phyloP scores from a whole-genome alignment of 2,113 vertebrate species.

The Dipodomys ordii region DNA sequence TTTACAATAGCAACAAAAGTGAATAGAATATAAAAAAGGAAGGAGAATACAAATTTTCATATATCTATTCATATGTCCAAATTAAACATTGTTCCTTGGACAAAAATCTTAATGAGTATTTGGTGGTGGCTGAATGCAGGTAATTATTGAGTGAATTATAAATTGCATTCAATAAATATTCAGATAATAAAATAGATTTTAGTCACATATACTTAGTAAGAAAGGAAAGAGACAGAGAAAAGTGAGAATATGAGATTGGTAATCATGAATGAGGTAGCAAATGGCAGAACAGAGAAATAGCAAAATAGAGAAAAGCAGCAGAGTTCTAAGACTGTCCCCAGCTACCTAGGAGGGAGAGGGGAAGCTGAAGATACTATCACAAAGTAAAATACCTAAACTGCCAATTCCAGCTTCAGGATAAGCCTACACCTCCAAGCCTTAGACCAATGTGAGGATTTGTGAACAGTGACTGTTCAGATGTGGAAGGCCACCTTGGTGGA shows the following conservation, averaged over 20 bases:
- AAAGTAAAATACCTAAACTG: too few relatives aligned
- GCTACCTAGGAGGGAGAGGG: too few relatives aligned
- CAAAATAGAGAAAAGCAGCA: not conserved
- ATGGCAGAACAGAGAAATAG: not conserved
- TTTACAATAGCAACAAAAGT: too few relatives aligned
- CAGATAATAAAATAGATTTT: not conserved
- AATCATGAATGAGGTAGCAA: too few relatives aligned
- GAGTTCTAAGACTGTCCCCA: too few relatives aligned
- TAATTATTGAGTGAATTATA: not conserved
- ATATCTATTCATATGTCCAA: not conserved
- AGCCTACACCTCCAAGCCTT: too few relatives aligned
- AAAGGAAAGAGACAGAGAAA: slow-evolving; percentile 2
- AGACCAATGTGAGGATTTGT: too few relatives aligned
- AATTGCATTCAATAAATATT: not conserved
- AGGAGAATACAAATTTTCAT: not conserved
- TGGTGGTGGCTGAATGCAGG: not conserved
- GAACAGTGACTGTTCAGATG: too few relatives aligned
- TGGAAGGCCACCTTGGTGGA: too few relatives aligned
- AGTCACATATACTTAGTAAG: not conserved
- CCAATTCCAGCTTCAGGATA: too few relatives aligned
- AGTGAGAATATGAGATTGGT: not conserved
- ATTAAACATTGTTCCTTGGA: not conserved
- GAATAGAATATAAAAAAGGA: not conserved
- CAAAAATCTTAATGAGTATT: not conserved
- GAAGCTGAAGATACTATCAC: too few relatives aligned